Percentiles rank a stretch among this genome's conserved stretches.
Evolutionary conservation across 2,888 invertebrate genomes (phyloP).

Genomic region (Euplagia quadripunctaria): DNA sequence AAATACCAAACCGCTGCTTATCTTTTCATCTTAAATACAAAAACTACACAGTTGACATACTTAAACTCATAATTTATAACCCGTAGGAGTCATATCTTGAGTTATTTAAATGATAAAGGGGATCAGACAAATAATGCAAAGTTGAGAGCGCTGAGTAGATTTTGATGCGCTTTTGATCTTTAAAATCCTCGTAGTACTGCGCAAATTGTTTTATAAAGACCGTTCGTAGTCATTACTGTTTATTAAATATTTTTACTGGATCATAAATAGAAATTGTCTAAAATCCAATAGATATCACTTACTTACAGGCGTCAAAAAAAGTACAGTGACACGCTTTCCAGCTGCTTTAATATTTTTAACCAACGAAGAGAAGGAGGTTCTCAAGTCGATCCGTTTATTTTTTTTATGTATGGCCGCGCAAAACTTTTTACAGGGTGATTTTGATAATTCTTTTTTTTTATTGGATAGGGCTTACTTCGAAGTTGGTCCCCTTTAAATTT

Average conservation of each 20-base stretch:
- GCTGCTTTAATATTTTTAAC: neutral
- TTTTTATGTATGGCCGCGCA: too few species aligned
- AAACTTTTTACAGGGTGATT: too few species aligned
- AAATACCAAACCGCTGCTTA: too few species aligned
- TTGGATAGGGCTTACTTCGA: too few species aligned
- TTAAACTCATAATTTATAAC: neutral
- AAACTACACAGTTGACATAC: neutral
- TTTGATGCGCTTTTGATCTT: slow-evolving; percentile 33
- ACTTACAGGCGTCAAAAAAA: too few species aligned
- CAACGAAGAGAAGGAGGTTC: too few species aligned
- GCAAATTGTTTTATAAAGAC: slow-evolving; percentile 19
- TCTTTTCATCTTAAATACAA: too few species aligned
- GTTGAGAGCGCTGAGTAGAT: slow-evolving; percentile 25
- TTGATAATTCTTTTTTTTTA: too few species aligned
- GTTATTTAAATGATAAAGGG: neutral
- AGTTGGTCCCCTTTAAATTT: too few species aligned
- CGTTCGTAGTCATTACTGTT: slow-evolving; percentile 8
- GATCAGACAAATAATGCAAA: slow-evolving; percentile 3
- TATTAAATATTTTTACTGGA: slow-evolving; percentile 4
- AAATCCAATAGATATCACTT: neutral
- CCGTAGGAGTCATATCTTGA: neutral
- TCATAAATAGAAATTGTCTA: neutral
- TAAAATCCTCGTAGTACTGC: slow-evolving; percentile 7
- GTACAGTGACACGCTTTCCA: neutral
- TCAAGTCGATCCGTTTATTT: too few species aligned